Base-by-base conservation (phyloP, 2,113 vertebrate genomes). In the Natator depressus region DNA sequence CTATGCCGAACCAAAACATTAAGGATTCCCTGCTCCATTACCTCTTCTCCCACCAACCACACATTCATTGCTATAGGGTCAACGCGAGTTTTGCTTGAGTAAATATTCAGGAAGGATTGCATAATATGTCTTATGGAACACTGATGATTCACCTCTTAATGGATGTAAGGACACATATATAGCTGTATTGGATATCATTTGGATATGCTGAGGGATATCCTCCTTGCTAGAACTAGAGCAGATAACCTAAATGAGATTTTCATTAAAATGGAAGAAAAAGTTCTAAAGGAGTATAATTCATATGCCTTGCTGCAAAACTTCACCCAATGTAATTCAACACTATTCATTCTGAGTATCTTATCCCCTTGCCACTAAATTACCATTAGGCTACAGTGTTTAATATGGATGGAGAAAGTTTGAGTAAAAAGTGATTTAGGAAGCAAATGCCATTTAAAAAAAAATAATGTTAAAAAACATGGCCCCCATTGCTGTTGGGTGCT, bases 131-230 rank as follows among this genome's bases (percentile, higher is more conserved):
- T 55, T 82, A 54, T 25, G 51, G 80, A 82, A 27, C 22, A 38
- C 5, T 38, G n/a, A 16, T 31, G 24, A 59, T 57, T 57, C 54
- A 59, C 20, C 53, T 17, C 53, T 6, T 31, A 83, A 82, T 14
- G 35, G 42, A 42, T 54, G 13, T 54, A 38, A 57, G 5, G 38
- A 27, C 19, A 25, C 0, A 0, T 80, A 53, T 62, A 19, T 11
- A 6, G 6, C 54, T 51, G 20, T 27, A 82, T n/a, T 54, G 83
- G 51, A 93, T 5, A 24, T 46, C 42, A 78, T 47, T 29, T 47
- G 24, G 42, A 14, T 46, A 78, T 47, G 42, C 42, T 38, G 35
- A 72, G 19, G 65, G 65, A 72, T 35, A 72, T n/a, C n/a, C n/a
- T 72, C n/a, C n/a, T 72, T 38, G 4, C n/a, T 78, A 47, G 75